Evolutionary conservation across 2,113 vertebrate species (phyloP), one percentile per base, ranked within the genome.

Genomic region (Gnathonemus longibarbis): DNA sequence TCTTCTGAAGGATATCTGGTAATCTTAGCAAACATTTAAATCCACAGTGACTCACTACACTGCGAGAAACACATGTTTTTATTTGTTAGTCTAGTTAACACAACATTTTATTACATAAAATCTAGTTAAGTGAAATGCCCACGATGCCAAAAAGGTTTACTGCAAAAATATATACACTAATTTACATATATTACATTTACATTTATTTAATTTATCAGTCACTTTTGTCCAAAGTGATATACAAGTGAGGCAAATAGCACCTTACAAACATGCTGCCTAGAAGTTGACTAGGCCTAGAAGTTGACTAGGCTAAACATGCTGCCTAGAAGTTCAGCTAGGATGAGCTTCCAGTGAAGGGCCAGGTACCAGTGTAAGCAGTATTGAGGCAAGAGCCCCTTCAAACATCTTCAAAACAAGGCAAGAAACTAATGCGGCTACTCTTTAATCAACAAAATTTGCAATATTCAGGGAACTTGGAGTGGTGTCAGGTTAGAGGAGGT

Each of bases 1-100:
- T 86, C 84, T 86, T 86, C 84, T 49, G 84, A 86, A 86, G 84
- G 84, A 50, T 49, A 86, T 86, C 84, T 86, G 84, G 45, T 86
- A 46, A 86, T 86, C 45, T 86, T 48, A 86, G 45, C 42, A 49
- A 85, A 50, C 15, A n/a, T 86, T 31, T 17, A 86, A 48, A 86
- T 46, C 84, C 46, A 49, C 84, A 48, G 84, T 86, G 84, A 86
- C 45, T 86, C 84, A 50, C 24, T 86, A 6, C 35, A 17, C 15
- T 17, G 70, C 5, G 19, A 77, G 35, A 77, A 77, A 39, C 70
- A 77, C 70, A 77, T 77, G 70, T n/a, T 35, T 77, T 39, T 77
- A 17, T 77, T 39, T 39, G 17, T 39, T 77, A 39, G 27, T 39
- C 31, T 19, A 39, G 53, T 21, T 21, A 56, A 56, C 19, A 56